phyloP scores from a whole-genome alignment of 1,140 invertebrate species.

The Heliconius hermathena region DNA sequence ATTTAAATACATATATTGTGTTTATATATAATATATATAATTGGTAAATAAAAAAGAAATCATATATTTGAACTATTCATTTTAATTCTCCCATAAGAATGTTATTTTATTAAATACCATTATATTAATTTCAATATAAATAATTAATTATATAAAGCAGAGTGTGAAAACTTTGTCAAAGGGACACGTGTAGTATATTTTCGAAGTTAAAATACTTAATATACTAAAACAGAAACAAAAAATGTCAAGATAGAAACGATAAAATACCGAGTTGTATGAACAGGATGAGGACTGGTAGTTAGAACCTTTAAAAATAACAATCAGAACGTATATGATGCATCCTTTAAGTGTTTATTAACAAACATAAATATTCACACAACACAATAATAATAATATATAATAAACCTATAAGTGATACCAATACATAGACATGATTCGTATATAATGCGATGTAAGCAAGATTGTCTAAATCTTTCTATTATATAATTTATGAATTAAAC shows the following conservation, averaged over 20 bases:
- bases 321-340: neutral
- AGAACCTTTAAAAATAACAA: neutral
- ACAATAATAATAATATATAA: neutral
- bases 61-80: neutral
- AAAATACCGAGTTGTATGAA: neutral
- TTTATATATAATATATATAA: no score
- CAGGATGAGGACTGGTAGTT: neutral
- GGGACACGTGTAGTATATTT: neutral
- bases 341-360: neutral
- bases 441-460: neutral
- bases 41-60: neutral
- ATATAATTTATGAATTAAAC: neutral
- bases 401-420: neutral
- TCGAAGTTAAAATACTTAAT: neutral
- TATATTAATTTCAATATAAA: neutral
- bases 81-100: neutral
- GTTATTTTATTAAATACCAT: neutral
- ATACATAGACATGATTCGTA: neutral
- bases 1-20: neutral
- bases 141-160: neutral
- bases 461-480: neutral
- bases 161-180: neutral
- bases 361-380: neutral
- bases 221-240: neutral
- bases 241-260: no score